Evolutionary conservation across 2,113 vertebrate species (phyloP).

Genomic region (Aleadryas rufinucha): DNA sequence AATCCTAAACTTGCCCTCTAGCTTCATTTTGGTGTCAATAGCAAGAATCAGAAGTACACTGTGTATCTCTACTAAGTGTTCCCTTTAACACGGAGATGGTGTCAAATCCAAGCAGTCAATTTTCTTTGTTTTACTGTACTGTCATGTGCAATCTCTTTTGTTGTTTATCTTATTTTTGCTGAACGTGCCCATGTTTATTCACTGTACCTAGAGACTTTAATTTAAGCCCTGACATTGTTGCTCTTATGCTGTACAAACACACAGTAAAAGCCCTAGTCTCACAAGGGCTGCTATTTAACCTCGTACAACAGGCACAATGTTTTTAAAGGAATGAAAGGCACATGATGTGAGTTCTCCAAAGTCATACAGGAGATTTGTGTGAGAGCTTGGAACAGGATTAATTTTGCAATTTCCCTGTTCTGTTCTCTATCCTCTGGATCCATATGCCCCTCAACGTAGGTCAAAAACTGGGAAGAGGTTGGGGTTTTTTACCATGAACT

Average conservation of each 20-base stretch:
- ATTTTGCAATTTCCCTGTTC: not conserved
- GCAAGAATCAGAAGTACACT: not conserved
- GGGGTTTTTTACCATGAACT: fast-evolving
- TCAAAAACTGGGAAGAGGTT: not conserved
- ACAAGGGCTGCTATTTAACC: not conserved
- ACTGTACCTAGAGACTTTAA: not conserved
- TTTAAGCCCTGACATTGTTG: not conserved
- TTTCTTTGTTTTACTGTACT: not conserved
- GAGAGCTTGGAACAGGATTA: not conserved
- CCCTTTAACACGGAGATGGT: not conserved
- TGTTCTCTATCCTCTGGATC: not conserved
- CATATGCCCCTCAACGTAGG: not conserved
- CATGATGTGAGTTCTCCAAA: not conserved
- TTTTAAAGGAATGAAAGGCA: not conserved
- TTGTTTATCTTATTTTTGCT: not conserved
- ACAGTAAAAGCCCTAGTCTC: not conserved
- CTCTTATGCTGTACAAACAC: not conserved
- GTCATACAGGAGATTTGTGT: not conserved
- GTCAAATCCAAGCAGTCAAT: not conserved
- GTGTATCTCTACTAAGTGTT: not conserved
- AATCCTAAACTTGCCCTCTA: not conserved
- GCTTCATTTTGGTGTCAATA: not conserved
- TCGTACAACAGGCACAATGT: not conserved
- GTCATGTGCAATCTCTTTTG: not conserved
- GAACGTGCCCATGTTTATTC: not conserved